Evolutionary conservation across 2,797 vertebrate genomes (phyloP), one percentile per base, ranked within the genome.

Genomic region (Intellagama lesueurii): DNA sequence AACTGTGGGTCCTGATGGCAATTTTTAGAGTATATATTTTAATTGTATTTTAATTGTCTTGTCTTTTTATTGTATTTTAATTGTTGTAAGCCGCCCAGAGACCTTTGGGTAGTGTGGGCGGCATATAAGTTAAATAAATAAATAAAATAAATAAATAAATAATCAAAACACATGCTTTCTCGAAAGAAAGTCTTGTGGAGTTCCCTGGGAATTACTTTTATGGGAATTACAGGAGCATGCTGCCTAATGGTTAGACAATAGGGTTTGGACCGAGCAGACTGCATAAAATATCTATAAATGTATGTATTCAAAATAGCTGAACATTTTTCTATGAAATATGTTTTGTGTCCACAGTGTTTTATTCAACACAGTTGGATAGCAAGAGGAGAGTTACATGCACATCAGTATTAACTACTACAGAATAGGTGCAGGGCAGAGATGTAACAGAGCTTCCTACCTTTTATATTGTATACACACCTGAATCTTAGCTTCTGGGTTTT

Each of bases 401-500:
- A 83, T 30, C 32, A 78, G 4, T 8, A 28, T 5, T 80, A 22
- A 35, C 69, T 72, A 56, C 66, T 11, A 40, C 2, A 7, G 4
- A 35, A 3, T 24, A 64, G 35, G 11, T 72, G 24, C 4, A 40
- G 44, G 11, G 24, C 12, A 49, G 14, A 35, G 30, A 76, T 56
- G 35, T 30, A 24, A 47, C 11, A 76, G 24, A 8, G 35, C 24
- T 69, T 81, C 11, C 64, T 82, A n/a, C 12, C n/a, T 79, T 49
- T 22, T 19, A 16, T 78, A 86, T 78, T 0, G 4, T 49, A 28
- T 78, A 87, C 85, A 69, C 85, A 98, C 98, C 98, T 98, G 94
- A 98, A 96, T n/a, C 91, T 96, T 35, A 98, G 94, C 94, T 97
- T 98, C 94, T 98, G 97, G 44, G 95, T 96, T 95, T 97, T 98